These are phyloP conservation scores for Lithobates pipiens DNA, from an alignment of 2,797 vertebrate species.

Conservation along the genomic window DNA sequence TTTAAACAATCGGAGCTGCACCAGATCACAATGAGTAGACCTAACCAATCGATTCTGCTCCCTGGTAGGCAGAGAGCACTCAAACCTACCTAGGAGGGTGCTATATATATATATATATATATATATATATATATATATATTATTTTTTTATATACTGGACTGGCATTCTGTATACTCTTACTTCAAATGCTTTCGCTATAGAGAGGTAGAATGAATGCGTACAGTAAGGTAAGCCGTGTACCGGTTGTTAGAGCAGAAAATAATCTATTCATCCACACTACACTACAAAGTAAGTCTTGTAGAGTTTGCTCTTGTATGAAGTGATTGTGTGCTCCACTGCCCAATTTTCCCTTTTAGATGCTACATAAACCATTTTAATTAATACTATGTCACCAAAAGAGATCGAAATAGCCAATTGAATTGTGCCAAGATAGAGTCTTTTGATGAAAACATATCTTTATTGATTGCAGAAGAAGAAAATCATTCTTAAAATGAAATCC, in stretches of 20 bases:
- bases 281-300: constrained; percentile 1
- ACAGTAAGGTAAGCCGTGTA: not conserved
- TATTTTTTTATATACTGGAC: no score
- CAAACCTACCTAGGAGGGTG: no score
- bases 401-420: constrained; percentile 80
- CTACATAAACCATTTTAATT: constrained; percentile 82
- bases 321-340: constrained; percentile 66
- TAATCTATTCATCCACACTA: not conserved
- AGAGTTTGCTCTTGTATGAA: constrained; percentile 28
- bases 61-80: no score
- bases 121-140: no score
- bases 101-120: no score
- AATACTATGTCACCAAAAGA: constrained; percentile 80
- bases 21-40: no score
- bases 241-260: not conserved
- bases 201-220: not conserved
- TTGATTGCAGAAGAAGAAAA: constrained; percentile 82
- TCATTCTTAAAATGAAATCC: constrained; percentile 84
- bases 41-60: no score
- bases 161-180: no score
- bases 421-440: constrained; percentile 81
- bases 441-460: constrained; percentile 84
- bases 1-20: no score
- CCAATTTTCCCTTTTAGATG: constrained; percentile 71
- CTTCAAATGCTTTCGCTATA: not conserved